Evolutionary conservation across 2,113 vertebrate species (phyloP).

Genomic region (Cochlearius cochlearius): DNA sequence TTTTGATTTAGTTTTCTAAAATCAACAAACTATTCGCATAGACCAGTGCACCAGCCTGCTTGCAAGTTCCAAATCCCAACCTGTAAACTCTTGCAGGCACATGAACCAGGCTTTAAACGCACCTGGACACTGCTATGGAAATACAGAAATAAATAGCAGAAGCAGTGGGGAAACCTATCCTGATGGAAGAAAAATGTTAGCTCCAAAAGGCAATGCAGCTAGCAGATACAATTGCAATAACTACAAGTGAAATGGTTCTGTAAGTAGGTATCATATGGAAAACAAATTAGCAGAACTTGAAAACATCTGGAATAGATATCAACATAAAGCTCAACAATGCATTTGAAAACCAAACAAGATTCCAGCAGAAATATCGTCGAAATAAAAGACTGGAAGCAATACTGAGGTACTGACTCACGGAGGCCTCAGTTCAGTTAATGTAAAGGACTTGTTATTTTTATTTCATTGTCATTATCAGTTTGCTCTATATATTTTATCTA

Average conservation of each 20-base stretch:
- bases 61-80: neutral
- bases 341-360: slow-evolving; percentile 48
- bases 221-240: slow-evolving; percentile 19
- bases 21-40: rapidly evolving
- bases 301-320: slow-evolving; percentile 60
- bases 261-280: slow-evolving; percentile 41
- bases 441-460: neutral
- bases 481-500: neutral
- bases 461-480: neutral
- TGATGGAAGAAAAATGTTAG: slow-evolving; percentile 18
- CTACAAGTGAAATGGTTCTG: slow-evolving; percentile 28
- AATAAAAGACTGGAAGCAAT: neutral
- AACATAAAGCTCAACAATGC: slow-evolving; percentile 20
- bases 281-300: slow-evolving; percentile 53
- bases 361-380: slow-evolving; percentile 19
- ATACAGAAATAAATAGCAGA: slow-evolving; percentile 10
- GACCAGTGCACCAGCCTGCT: neutral
- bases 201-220: neutral
- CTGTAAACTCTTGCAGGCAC: neutral
- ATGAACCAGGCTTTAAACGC: neutral
- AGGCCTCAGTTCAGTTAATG: neutral
- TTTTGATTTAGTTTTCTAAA: neutral
- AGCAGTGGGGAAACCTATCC: slow-evolving; percentile 15
- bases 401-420: neutral
- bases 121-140: neutral